Percentiles rank a stretch among this genome's conserved stretches.
phyloP scores from a whole-genome alignment of 2,888 invertebrate species.

The Sipha maydis region DNA sequence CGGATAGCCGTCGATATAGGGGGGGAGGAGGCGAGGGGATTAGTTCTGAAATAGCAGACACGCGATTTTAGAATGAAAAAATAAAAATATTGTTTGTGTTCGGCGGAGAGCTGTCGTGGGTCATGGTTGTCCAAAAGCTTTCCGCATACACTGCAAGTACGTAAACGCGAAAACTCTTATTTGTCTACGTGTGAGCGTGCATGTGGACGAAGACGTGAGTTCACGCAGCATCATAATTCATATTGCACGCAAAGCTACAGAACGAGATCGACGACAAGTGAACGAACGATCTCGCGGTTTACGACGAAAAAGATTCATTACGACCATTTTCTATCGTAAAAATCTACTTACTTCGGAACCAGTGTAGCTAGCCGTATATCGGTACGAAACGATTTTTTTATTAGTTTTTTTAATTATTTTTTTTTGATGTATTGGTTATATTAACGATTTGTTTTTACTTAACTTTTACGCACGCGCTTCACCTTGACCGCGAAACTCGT shows the following conservation, averaged over 20 bases:
- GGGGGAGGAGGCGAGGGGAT: not conserved
- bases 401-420: not conserved
- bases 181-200: not conserved
- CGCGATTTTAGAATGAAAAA: not conserved
- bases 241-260: not conserved
- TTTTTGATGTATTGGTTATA: not conserved
- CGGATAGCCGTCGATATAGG: too few relatives aligned
- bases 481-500: too few relatives aligned
- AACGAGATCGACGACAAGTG: not conserved
- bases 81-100: not conserved
- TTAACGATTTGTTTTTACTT: not conserved
- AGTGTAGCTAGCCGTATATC: not conserved
- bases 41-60: not conserved
- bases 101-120: not conserved
- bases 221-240: not conserved
- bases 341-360: not conserved
- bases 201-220: not conserved
- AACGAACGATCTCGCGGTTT: too few relatives aligned
- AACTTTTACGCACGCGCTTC: too few relatives aligned
- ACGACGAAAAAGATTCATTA: too few relatives aligned
- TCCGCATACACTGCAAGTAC: not conserved
- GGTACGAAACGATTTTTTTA: not conserved
- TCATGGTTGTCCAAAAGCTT: not conserved
- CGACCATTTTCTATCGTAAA: not conserved
- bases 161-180: not conserved